Conservation (phyloP, 2,888 invertebrate species). For the Leucophenga montana region DNA sequence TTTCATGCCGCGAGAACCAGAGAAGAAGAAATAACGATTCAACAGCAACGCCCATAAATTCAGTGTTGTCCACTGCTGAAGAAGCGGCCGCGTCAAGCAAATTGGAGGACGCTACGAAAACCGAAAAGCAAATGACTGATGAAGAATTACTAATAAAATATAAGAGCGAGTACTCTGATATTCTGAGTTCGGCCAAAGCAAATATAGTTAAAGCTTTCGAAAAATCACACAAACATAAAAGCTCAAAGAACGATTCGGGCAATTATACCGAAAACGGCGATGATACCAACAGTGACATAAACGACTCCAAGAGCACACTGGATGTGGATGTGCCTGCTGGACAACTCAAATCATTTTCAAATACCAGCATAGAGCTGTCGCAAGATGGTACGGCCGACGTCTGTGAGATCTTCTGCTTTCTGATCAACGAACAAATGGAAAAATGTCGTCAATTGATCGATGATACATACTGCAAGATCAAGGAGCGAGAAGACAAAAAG, state of each 20-base stretch:
- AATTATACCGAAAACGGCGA: slow-evolving; percentile 66
- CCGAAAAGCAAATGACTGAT: slow-evolving; percentile 31
- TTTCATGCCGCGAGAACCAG: slow-evolving; percentile 46
- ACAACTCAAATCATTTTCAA: slow-evolving; percentile 55
- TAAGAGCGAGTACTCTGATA: slow-evolving; percentile 55
- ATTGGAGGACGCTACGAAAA: not conserved
- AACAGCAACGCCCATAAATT: slow-evolving; percentile 19
- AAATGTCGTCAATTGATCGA: slow-evolving; percentile 82
- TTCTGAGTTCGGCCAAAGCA: slow-evolving; percentile 56
- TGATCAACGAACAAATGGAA: slow-evolving; percentile 85
- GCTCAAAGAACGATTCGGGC: slow-evolving; percentile 68
- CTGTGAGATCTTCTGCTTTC: slow-evolving; percentile 84
- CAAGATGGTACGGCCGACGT: slow-evolving; percentile 72
- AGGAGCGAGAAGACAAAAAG: slow-evolving; percentile 6
- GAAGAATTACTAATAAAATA: slow-evolving; percentile 42
- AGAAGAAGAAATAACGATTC: slow-evolving; percentile 18
- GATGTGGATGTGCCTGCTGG: slow-evolving; percentile 35
- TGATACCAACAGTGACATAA: slow-evolving; percentile 57
- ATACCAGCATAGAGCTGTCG: slow-evolving; percentile 61
- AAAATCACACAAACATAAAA: slow-evolving; percentile 52
- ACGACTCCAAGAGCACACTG: slow-evolving; percentile 54
- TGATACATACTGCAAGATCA: slow-evolving; percentile 53
- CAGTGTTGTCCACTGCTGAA: not conserved
- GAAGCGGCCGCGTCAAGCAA: not conserved
- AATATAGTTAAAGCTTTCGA: slow-evolving; percentile 67